These are phyloP conservation scores for Nomada hirtipes DNA, from an alignment of 2,888 invertebrate species.

Conservation along the genomic window DNA sequence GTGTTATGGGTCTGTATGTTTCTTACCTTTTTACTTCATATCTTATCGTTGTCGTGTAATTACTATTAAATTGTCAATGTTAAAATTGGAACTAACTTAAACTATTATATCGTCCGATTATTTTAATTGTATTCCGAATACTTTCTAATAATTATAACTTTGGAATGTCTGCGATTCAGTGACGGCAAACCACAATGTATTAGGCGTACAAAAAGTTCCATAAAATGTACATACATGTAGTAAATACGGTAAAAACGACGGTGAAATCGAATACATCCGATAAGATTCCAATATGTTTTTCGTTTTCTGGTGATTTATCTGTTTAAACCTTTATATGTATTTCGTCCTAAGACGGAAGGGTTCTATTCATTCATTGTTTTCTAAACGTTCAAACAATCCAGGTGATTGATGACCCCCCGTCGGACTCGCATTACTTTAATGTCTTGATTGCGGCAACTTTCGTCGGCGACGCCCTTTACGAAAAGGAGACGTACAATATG, in stretches of 20 bases:
- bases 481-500: no score
- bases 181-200: slow-evolving; percentile 22
- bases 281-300: not conserved
- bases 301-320: not conserved
- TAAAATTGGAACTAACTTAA: not conserved
- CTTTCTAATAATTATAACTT: slow-evolving; percentile 31
- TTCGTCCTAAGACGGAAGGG: no score
- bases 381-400: no score
- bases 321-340: slow-evolving; percentile 21
- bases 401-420: no score
- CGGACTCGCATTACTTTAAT: no score
- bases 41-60: slow-evolving; percentile 5
- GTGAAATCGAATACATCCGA: slow-evolving; percentile 4
- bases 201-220: slow-evolving; percentile 21
- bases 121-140: slow-evolving; percentile 30
- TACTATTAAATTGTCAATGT: slow-evolving; percentile 7
- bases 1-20: slow-evolving; percentile 1
- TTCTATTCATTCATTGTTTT: no score
- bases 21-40: slow-evolving; percentile 3
- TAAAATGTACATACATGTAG: slow-evolving; percentile 41
- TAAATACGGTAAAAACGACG: not conserved
- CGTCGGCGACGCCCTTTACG: no score
- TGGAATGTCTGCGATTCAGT: slow-evolving; percentile 52
- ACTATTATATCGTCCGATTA: not conserved
- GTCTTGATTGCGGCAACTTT: no score